Evolutionary conservation across 2,797 vertebrate genomes (phyloP), one percentile per base, ranked within the genome.

Genomic region (Setipinna tenuifilis): DNA sequence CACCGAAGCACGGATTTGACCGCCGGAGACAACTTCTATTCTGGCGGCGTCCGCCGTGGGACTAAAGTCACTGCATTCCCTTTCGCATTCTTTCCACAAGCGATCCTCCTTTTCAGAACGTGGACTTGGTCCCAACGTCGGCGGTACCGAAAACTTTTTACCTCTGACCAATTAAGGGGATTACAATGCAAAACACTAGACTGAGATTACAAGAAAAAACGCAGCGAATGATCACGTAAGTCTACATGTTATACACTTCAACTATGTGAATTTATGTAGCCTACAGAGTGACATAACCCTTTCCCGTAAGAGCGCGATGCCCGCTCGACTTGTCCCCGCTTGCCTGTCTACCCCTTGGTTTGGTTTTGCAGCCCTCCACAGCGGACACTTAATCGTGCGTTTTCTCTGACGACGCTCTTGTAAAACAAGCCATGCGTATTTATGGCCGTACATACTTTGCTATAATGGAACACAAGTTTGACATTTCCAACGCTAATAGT

Each of bases 61-160:
- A 78, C 71, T 78, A 9, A 78, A 78, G 71, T 78, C 71, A 78
- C 71, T 78, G 71, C 71, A 78, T 78, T 78, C 31, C 35, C 31
- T 41, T 41, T 19, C 71, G 41, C 71, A 44, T 78, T 78, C 71
- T 78, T 75, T 41, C 16, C 68, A 31, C 68, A 44, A 68, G 31
- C 71, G 35, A 78, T 6, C 71, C 71, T 78, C 71, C 71, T 44
- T 78, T 25, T 19, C 16, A 44, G 31, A 78, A 78, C 31, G 71
- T 44, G 71, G 16, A 78, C 31, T 71, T 71, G 31, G 68, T 71
- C 28, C 71, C 31, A 78, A 16, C 71, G 23, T 78, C 6, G 35
- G 17, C 31, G 21, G 50, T 14, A 78, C 71, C 1, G 71, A 78
- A 59, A 85, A 85, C 28, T 83, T 85, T 82, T 81, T 25, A 25